Conservation (phyloP, 2,797 vertebrate species). For the Syncerus caffer region DNA sequence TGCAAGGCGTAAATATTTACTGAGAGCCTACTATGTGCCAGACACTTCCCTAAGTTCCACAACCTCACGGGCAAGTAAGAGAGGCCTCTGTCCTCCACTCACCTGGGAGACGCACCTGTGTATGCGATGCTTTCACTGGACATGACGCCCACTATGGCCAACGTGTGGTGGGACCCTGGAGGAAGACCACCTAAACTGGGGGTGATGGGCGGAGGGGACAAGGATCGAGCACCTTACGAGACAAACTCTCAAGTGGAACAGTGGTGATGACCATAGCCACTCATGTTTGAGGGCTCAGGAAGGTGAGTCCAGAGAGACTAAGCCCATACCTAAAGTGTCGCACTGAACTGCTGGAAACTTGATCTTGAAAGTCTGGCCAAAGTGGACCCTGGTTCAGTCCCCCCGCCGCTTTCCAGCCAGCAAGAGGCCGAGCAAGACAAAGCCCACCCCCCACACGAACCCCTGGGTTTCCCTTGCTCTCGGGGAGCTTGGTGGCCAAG, state of each 20-base stretch:
- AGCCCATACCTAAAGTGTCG: accelerated
- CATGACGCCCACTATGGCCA: accelerated
- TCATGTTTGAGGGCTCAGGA: accelerated
- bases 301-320: neutral
- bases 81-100: neutral
- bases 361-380: neutral
- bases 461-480: neutral
- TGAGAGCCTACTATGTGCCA: neutral
- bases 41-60: neutral
- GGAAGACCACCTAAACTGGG: accelerated
- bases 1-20: accelerated
- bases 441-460: no score
- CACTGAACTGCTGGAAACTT: no score
- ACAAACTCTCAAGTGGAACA: accelerated
- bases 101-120: accelerated
- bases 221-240: accelerated
- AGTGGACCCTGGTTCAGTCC: neutral
- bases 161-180: accelerated
- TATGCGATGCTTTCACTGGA: accelerated
- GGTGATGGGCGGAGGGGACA: accelerated
- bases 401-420: neutral
- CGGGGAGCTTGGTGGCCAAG: neutral
- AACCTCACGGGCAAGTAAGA: accelerated
- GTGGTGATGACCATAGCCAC: accelerated
- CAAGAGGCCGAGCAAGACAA: neutral